A percentile compares a stretch with the other conserved stretches of the same genome.
Evolutionary conservation across 1,140 invertebrate species (phyloP).

Genomic region (Ditylenchus dipsaci): DNA sequence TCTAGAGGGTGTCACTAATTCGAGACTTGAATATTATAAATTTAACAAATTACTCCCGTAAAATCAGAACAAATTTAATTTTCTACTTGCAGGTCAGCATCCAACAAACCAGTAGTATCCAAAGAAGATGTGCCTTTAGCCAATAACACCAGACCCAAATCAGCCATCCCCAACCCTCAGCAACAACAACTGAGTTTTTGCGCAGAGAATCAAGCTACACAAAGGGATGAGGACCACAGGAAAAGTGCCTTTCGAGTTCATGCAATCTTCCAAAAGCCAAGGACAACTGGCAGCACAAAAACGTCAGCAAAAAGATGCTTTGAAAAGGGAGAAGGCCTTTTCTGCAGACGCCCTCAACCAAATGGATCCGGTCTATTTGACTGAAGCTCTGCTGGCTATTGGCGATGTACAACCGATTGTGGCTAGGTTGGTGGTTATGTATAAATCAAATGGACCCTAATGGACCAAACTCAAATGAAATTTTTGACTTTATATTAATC

Average conservation of each 20-base stretch:
- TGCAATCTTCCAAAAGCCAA: not conserved
- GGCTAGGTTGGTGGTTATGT: constrained; percentile 35
- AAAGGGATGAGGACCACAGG: constrained; percentile 33
- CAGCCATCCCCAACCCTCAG: not conserved
- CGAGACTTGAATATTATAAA: no score
- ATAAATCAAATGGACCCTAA: no score
- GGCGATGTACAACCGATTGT: constrained; percentile 43
- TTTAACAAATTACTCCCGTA: no score
- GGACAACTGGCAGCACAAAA: not conserved
- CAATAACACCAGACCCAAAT: not conserved
- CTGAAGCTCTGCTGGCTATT: constrained; percentile 37
- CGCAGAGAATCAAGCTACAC: constrained; percentile 31
- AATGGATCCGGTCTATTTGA: constrained; percentile 40
- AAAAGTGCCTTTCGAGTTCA: constrained; percentile 29
- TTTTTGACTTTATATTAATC: no score
- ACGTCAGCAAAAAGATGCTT: constrained; percentile 9
- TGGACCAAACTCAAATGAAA: no score
- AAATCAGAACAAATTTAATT: no score
- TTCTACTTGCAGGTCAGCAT: no score
- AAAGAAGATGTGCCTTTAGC: not conserved
- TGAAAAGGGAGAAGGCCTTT: constrained; percentile 23
- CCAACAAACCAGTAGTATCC: no score
- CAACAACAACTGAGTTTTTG: constrained; percentile 19
- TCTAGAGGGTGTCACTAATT: not conserved
- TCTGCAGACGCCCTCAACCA: constrained; percentile 41